Evolutionary conservation across 1,140 invertebrate species (phyloP), one percentile per base, ranked within the genome.

Genomic region (Microplitis mediator): DNA sequence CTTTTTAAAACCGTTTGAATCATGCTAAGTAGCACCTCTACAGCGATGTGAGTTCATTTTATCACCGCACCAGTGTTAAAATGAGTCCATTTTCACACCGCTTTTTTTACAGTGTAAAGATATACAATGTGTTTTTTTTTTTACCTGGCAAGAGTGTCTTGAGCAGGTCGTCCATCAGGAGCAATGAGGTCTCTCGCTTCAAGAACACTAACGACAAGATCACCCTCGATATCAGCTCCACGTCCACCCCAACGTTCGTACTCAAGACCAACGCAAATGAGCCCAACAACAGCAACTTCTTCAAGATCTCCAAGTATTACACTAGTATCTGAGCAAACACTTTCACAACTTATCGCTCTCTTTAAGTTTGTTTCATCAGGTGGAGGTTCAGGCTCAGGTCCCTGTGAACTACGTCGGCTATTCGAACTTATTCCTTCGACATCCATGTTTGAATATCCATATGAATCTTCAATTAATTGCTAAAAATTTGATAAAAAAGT

Each of bases 321-420:
- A 5, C 93, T 94, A 0, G 93, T 94, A 74, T 95, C 94, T 4
- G 94, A 95, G 74, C 91, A 93, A 4, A 95, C 92, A 54, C 93
- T 95, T 73, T 95, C 94, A 81, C 93, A 95, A 52, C 93, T 94
- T 72, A 94, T 89, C 1, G 93, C 94, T 62, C 93, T 86, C 71
- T 93, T 88, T 34, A 92, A 81, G 32, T 77, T 81, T 1, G 85
- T 76, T 63, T 83, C 80, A 16, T 85, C 83, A 16, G 74, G 79
- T 4, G 81, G 81, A 3, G 78, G 79, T 36, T 88, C 86, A 2
- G 81, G 80, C 64, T 85, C 85, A 23, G 77, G 77, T 8, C 77
- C 82, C 11, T 80, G 78, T 0, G 82, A 82, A 31, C 77, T 75
- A 14, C 82, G 79, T 50, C 81, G 79, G 76, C 74, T 79, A 58